Base-by-base conservation (phyloP, 2,888 invertebrate species). In the Drosophila longiperda region DNA sequence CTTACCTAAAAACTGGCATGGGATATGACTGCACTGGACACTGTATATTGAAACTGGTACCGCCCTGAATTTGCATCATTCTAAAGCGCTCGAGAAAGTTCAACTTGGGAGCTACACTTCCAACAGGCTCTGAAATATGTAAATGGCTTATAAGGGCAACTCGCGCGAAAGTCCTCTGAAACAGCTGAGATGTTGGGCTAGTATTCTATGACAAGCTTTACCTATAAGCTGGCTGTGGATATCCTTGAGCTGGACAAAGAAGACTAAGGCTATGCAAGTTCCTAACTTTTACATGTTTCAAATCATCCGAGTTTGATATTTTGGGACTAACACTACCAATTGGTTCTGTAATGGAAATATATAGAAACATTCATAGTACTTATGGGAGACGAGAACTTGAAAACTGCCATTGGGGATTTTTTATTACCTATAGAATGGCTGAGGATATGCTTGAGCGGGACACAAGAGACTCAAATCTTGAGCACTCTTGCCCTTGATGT, bases 11-110 rank as follows among this genome's bases (percentile, higher is more conserved):
- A 83, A 94, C 92, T 83, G 96, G 96, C 90, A 96, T 95, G 68
- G 96, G 96, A 93, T 95, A 96, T 29, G 95, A 95, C 92, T 96
- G 96, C 32, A 96, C 96, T 58, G 96, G 96, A 92, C 96, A 97
- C 91, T 96, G 94, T 80, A 96, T 93, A 66, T 95, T 95, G 91
- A 96, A 95, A 85, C 94, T 94, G 17, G 57, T 67, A 49, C 66
- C 80, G n/a, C 87, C 65, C n/a, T 58, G 75, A 3, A 89, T 68
- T 67, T 91, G 83, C 83, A 86, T 88, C 83, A 88, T 83, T 57
- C 34, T 73, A 26, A 85, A 85, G 86, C 94, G 94, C 15, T 89
- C 86, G 7, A 89, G 74, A 42, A 82, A 87, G 55, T 95, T 95
- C 90, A 96, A 95, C 94, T 96, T 96, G 93, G 93, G 93, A 23